Evolutionary conservation across 2,113 vertebrate species (phyloP).

Genomic region (Tonatia bakeri): DNA sequence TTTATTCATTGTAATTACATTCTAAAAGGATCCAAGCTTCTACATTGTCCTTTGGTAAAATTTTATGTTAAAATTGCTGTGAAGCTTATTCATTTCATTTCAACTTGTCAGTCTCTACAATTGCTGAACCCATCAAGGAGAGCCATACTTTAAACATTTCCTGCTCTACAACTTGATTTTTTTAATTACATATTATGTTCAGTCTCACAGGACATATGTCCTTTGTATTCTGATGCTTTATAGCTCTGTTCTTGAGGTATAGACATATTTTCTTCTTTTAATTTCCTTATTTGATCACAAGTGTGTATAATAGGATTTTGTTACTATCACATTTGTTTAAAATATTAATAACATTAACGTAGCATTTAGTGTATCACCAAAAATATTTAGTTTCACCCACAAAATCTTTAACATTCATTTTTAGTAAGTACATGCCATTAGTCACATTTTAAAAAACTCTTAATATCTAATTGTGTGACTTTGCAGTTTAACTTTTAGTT

Average conservation of each 20-base stretch:
- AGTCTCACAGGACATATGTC: background rate
- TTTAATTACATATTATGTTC: background rate
- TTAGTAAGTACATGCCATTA: background rate
- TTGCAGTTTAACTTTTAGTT: background rate
- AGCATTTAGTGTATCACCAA: background rate
- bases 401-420: constrained; percentile 43
- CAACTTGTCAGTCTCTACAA: background rate
- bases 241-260: background rate
- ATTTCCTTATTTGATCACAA: background rate
- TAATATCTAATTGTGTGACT: background rate
- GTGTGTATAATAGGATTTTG: background rate
- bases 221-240: constrained; percentile 30
- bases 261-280: constrained; percentile 4
- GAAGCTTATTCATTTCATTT: constrained; percentile 24
- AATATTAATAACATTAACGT: constrained; percentile 53
- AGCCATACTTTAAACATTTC: constrained; percentile 7
- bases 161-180: constrained; percentile 22
- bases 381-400: background rate
- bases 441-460: background rate
- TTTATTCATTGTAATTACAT: background rate
- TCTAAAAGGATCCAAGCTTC: background rate
- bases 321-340: constrained; percentile 42
- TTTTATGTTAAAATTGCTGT: constrained; percentile 29
- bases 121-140: constrained; percentile 29
- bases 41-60: background rate